Percentiles rank a stretch among this genome's conserved stretches.
phyloP scores from a whole-genome alignment of 2,888 invertebrate species.

The Chorisops tibialis region DNA sequence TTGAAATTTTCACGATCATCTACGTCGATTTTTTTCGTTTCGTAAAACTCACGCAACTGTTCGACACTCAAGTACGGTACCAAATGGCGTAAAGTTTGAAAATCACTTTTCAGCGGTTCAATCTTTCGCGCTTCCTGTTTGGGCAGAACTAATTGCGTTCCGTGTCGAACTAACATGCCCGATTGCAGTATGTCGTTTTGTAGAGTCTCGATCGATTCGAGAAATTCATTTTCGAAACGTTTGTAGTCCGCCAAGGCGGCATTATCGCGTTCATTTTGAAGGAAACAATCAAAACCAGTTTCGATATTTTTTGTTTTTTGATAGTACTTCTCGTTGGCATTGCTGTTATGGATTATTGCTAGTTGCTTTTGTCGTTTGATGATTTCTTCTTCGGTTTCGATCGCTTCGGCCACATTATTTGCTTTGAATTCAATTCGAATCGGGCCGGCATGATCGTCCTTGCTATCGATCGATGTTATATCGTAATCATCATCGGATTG shows the following conservation, averaged over 20 bases:
- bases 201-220: constrained; percentile 43
- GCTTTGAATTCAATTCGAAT: constrained; percentile 78
- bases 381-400: constrained; percentile 61
- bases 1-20: constrained; percentile 14
- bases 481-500: constrained; percentile 55
- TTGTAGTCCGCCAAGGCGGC: background rate
- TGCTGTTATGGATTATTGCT: constrained; percentile 49
- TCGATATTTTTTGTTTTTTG: constrained; percentile 49
- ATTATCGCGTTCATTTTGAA: constrained; percentile 1
- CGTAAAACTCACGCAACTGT: constrained; percentile 27
- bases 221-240: constrained; percentile 39
- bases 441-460: constrained; percentile 55
- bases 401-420: constrained; percentile 80
- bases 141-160: constrained; percentile 39
- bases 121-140: constrained; percentile 26
- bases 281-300: constrained; percentile 43
- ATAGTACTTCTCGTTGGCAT: constrained; percentile 49
- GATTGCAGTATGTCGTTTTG: constrained; percentile 43
- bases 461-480: constrained; percentile 52
- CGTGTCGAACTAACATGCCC: constrained; percentile 45
- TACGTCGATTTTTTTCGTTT: background rate
- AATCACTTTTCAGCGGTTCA: constrained; percentile 12
- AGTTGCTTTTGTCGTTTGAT: constrained; percentile 49
- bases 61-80: constrained; percentile 36
- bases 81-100: constrained; percentile 31